Conservation (phyloP, 1,140 invertebrate genomes). For the Octopus sinensis region DNA sequence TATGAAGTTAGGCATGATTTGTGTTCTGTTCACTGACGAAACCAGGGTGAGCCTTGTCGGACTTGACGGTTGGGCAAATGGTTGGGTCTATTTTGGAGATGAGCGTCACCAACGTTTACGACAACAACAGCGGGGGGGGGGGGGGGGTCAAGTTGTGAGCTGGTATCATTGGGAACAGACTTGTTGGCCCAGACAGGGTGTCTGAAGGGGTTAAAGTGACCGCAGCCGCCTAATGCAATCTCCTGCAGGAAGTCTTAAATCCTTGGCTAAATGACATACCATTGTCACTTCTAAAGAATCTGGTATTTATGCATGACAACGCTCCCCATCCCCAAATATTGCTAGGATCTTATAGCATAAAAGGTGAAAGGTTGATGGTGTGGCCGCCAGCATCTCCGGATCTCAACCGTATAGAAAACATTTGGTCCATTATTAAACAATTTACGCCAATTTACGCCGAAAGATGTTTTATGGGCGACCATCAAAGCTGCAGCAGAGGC, state of each 20-base stretch:
- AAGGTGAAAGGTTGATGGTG: background rate
- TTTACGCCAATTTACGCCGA: background rate
- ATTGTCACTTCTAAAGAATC: background rate
- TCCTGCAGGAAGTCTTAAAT: no score
- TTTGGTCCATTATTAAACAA: background rate
- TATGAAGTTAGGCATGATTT: background rate
- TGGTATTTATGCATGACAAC: background rate
- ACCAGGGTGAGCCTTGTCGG: background rate
- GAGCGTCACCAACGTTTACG: no score
- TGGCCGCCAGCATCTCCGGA: background rate
- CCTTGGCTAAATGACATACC: background rate
- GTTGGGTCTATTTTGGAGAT: no score
- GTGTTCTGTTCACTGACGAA: background rate
- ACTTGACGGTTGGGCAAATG: no score
- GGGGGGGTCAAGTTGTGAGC: no score
- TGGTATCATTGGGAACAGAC: background rate
- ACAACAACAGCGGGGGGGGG: no score
- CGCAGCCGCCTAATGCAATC: background rate
- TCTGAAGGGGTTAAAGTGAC: background rate
- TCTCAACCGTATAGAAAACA: background rate
- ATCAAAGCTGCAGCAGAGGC: background rate
- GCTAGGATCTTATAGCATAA: background rate
- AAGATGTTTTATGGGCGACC: background rate
- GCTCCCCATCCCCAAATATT: background rate
- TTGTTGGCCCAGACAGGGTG: background rate